Conservation (phyloP, 1,140 invertebrate species). For the Bombus soroeensis region DNA sequence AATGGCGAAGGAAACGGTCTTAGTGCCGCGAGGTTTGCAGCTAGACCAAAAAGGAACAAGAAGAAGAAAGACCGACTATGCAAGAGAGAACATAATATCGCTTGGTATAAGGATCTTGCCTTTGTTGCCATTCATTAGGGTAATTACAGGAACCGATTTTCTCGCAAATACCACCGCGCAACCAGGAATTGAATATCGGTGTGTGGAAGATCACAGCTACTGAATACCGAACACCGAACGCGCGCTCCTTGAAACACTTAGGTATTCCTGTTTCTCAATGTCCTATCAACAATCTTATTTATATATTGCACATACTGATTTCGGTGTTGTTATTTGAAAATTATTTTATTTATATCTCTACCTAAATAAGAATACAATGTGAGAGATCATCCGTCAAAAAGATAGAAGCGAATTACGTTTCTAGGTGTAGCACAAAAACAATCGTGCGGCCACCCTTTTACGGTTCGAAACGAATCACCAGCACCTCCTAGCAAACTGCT, state of each 20-base stretch:
- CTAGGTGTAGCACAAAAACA: background rate
- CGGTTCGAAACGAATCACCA: slow-evolving; percentile 27
- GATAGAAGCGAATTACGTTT: background rate
- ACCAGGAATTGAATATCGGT: slow-evolving; percentile 53
- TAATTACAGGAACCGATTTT: slow-evolving; percentile 72
- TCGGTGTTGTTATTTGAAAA: background rate
- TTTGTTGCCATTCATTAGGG: slow-evolving; percentile 74
- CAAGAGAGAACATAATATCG: slow-evolving; percentile 60
- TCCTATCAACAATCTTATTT: too few relatives aligned
- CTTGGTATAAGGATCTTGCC: slow-evolving; percentile 51
- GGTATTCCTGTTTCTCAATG: background rate
- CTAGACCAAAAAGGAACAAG: slow-evolving; percentile 48
- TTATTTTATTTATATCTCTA: background rate
- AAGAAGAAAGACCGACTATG: slow-evolving; percentile 10
- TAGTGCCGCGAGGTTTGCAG: slow-evolving; percentile 56
- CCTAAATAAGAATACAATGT: background rate
- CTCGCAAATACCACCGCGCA: slow-evolving; percentile 51
- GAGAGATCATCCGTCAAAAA: background rate
- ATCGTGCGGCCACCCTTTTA: background rate
- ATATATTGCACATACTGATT: background rate
- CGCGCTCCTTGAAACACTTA: background rate
- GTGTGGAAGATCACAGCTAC: background rate
- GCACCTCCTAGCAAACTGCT: background rate
- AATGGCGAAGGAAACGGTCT: slow-evolving; percentile 77
- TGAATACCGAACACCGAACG: background rate